Evolutionary conservation across 2,113 vertebrate genomes (phyloP).

Genomic region (Ceyx melanurus): DNA sequence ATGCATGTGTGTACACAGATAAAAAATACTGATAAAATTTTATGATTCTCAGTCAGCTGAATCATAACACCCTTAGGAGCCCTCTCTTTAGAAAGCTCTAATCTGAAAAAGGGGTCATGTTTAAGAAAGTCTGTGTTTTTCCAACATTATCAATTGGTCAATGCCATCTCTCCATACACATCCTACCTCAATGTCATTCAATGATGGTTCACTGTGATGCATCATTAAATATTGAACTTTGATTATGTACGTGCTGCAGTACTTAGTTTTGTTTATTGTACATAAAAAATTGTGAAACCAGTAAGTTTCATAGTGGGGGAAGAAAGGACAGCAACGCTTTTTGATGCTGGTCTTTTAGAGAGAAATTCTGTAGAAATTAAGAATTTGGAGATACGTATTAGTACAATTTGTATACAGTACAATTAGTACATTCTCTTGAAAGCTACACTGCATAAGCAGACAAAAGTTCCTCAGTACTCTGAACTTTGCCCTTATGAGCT

Average conservation of each 20-base stretch:
- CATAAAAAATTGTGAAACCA: background rate
- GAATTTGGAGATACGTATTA: background rate
- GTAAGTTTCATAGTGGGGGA: background rate
- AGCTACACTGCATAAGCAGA: background rate
- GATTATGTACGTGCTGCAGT: background rate
- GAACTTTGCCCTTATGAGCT: background rate
- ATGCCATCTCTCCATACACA: background rate
- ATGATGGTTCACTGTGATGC: background rate
- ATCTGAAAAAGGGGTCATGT: background rate
- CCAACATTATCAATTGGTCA: background rate
- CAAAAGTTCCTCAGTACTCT: background rate
- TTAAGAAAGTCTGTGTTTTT: background rate
- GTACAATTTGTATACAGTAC: background rate
- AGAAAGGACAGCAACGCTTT: background rate
- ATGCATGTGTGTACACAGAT: background rate
- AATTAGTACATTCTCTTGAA: no score
- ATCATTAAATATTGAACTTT: background rate
- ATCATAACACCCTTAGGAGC: background rate
- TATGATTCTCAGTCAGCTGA: background rate
- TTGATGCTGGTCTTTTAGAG: background rate
- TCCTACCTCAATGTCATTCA: background rate
- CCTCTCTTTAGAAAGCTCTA: background rate
- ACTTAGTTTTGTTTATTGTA: background rate
- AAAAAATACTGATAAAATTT: background rate
- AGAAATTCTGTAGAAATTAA: background rate